Evolutionary conservation across 1,140 invertebrate genomes (phyloP).

Genomic region (Sycophaga agraensis): DNA sequence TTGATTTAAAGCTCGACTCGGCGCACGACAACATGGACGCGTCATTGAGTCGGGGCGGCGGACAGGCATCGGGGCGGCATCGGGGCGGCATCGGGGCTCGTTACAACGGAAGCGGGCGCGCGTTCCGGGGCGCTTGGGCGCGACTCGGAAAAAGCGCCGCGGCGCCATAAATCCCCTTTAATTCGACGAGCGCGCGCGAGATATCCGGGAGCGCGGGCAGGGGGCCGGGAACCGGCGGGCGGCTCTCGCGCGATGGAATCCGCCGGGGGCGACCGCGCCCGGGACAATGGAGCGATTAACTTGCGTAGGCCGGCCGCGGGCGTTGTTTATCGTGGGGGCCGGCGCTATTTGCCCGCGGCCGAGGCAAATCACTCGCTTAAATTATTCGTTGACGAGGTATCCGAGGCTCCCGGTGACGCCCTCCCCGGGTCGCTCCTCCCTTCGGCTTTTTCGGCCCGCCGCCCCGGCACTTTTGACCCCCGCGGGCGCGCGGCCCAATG

Average conservation of each 20-base stretch:
- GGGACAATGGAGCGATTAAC: constrained; percentile 51
- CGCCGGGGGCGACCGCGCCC: constrained; percentile 36
- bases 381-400: constrained; percentile 42
- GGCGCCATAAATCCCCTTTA: constrained; percentile 1
- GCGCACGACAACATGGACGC: too few species aligned
- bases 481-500: too few species aligned
- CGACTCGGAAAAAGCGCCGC: too few species aligned
- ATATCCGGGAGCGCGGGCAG: neutral
- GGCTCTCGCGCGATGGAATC: constrained; percentile 32
- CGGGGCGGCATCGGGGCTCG: too few species aligned
- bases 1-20: too few species aligned
- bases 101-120: too few species aligned
- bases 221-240: too few species aligned
- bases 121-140: too few species aligned
- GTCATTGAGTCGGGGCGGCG: too few species aligned
- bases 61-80: too few species aligned
- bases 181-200: constrained; percentile 7
- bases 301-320: constrained; percentile 35
- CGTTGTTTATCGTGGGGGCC: constrained; percentile 46
- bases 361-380: constrained; percentile 44
- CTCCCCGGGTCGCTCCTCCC: too few species aligned
- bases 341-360: constrained; percentile 40
- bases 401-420: constrained; percentile 33
- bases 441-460: constrained; percentile 26
- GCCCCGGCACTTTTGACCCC: too few species aligned